These are phyloP conservation scores for Tuta absoluta DNA, from an alignment of 2,888 invertebrate genomes.

Conservation along the genomic window DNA sequence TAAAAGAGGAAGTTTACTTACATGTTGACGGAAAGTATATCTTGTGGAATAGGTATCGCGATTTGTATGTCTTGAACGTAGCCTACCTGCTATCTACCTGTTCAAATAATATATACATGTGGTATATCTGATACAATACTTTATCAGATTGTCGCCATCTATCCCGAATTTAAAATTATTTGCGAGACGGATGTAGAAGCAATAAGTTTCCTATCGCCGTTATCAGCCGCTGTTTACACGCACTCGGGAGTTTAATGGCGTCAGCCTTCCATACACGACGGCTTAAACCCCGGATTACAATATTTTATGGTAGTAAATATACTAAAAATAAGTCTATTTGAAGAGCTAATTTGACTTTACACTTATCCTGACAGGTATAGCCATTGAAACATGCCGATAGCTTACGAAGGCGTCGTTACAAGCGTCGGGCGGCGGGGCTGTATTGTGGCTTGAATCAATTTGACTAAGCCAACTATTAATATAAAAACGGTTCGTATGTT, in stretches of 20 bases:
- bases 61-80: neutral
- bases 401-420: neutral
- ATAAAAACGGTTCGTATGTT: neutral
- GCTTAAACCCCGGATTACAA: slow-evolving; percentile 20
- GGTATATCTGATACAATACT: slow-evolving; percentile 13
- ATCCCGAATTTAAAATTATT: slow-evolving; percentile 37
- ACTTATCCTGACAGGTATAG: slow-evolving; percentile 10
- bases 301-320: slow-evolving; percentile 19
- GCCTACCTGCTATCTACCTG: slow-evolving; percentile 18
- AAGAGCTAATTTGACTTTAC: neutral
- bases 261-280: slow-evolving; percentile 1
- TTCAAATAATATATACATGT: slow-evolving; percentile 23
- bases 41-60: neutral
- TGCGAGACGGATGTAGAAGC: slow-evolving; percentile 27
- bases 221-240: slow-evolving; percentile 33
- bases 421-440: neutral
- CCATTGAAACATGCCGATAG: neutral
- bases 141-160: slow-evolving; percentile 38
- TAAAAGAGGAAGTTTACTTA: too few relatives aligned
- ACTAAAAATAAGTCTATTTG: slow-evolving; percentile 4
- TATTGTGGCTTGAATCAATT: neutral
- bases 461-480: neutral
- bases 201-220: slow-evolving; percentile 28
- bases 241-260: slow-evolving; percentile 30
- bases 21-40: too few relatives aligned